These are phyloP conservation scores for Chrysotoxum bicinctum DNA, from an alignment of 2,888 invertebrate genomes.

Conservation along the genomic window DNA sequence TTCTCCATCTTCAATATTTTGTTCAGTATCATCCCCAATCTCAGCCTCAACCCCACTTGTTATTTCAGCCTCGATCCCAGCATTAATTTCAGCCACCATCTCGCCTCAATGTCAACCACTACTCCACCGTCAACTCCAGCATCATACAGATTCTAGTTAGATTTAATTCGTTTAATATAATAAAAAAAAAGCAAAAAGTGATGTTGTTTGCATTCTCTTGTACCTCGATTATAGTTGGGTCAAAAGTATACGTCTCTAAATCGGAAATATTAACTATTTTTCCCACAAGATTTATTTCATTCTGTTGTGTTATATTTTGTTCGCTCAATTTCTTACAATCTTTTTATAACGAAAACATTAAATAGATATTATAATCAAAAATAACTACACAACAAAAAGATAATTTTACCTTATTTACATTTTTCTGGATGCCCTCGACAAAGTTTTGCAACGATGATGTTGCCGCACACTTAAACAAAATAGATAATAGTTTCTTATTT, in stretches of 20 bases:
- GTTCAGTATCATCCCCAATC: neutral
- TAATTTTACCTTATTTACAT: slow-evolving; percentile 7
- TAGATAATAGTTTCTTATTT: slow-evolving; percentile 6
- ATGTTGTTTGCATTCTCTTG: neutral
- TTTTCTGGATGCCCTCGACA: slow-evolving; percentile 8
- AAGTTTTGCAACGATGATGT: neutral
- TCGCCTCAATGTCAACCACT: neutral
- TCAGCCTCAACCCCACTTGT: neutral
- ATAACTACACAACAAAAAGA: neutral
- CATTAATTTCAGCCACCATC: neutral
- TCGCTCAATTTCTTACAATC: neutral
- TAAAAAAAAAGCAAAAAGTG: neutral
- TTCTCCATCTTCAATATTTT: slow-evolving; percentile 18
- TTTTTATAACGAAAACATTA: neutral
- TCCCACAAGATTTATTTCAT: neutral
- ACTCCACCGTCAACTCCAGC: neutral
- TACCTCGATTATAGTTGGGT: neutral
- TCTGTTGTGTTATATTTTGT: too few species aligned
- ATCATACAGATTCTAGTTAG: neutral
- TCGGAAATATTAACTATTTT: neutral
- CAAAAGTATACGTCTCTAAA: neutral
- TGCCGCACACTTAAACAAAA: slow-evolving; percentile 18
- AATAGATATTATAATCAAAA: neutral
- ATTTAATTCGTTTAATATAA: neutral
- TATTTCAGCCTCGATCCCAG: too few species aligned